phyloP scores from a whole-genome alignment of 2,113 vertebrate genomes.

The Sapajus apella region DNA sequence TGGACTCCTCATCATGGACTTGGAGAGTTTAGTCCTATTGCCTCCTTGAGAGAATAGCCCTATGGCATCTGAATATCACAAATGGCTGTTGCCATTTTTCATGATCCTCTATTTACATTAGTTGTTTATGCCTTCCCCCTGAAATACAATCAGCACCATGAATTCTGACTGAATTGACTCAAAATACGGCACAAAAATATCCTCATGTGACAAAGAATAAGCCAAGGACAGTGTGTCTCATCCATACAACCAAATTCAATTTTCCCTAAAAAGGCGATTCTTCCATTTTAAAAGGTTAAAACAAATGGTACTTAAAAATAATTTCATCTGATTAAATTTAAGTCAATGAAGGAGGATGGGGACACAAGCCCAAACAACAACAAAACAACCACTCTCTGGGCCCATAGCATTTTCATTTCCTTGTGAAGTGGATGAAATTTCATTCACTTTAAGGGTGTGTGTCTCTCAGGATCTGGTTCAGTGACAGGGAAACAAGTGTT shows the following conservation, averaged over 20 bases:
- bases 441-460: neutral
- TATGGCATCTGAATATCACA: neutral
- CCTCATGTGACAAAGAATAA: neutral
- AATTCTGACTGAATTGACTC: neutral
- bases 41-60: neutral
- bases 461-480: neutral
- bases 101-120: neutral
- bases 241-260: neutral
- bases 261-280: slow-evolving; percentile 27
- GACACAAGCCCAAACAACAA: neutral
- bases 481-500: neutral
- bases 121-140: neutral
- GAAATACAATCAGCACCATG: neutral
- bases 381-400: neutral
- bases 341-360: neutral
- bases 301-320: slow-evolving; percentile 14
- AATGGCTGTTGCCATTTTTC: slow-evolving; percentile 23
- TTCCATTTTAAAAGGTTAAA: slow-evolving; percentile 49
- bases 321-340: slow-evolving; percentile 25
- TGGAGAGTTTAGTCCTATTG: neutral
- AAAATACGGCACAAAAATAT: neutral
- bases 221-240: slow-evolving; percentile 3
- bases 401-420: neutral
- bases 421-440: slow-evolving; percentile 3
- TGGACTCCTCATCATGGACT: neutral